These are phyloP conservation scores for Piprites chloris DNA, from an alignment of 2,113 vertebrate genomes.

Conservation along the genomic window DNA sequence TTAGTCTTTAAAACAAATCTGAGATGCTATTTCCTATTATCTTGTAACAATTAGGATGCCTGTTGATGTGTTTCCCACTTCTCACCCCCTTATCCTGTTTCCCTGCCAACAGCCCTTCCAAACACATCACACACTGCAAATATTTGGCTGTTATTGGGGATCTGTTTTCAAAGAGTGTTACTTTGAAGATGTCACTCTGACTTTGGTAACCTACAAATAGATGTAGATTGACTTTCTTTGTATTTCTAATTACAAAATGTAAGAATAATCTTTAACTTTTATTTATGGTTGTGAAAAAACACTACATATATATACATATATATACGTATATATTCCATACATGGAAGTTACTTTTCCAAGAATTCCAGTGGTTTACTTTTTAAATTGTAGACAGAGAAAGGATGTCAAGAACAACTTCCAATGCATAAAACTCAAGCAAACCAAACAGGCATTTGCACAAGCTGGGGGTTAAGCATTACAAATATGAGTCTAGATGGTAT, in stretches of 20 bases:
- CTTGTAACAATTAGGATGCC: background rate
- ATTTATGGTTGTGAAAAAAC: background rate
- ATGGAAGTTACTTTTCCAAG: background rate
- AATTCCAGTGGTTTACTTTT: background rate
- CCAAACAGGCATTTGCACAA: background rate
- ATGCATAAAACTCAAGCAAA: background rate
- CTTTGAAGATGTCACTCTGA: background rate
- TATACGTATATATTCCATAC: background rate
- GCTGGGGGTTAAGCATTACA: background rate
- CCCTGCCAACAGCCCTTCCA: background rate
- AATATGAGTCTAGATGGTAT: background rate
- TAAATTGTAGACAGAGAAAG: background rate
- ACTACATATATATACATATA: no score
- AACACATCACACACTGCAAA: background rate
- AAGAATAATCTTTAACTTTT: background rate
- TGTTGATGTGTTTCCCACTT: background rate
- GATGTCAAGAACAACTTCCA: background rate
- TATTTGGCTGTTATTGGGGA: background rate
- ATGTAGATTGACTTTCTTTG: background rate
- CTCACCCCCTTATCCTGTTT: background rate
- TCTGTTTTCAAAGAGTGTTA: background rate
- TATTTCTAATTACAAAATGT: background rate
- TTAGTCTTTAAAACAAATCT: background rate
- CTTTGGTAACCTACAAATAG: background rate
- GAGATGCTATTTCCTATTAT: background rate